phyloP scores from a whole-genome alignment of 2,113 vertebrate genomes.

The Antechinus flavipes region DNA sequence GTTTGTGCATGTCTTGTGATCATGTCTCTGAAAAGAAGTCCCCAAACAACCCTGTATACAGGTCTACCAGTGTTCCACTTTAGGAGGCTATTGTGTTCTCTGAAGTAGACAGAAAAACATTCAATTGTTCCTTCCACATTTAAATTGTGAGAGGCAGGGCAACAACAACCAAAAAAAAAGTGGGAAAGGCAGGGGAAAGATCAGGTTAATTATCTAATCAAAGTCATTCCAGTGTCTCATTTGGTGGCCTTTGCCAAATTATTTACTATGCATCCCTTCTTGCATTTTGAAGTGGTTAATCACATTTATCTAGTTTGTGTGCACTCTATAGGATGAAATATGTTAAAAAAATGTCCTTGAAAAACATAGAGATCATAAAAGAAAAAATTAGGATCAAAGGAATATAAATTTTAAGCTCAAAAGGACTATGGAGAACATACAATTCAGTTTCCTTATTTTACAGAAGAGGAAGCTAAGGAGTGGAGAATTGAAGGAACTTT shows the following conservation, averaged over 20 bases:
- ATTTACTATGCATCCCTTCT: slow-evolving; percentile 20
- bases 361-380: slow-evolving; percentile 24
- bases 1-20: slow-evolving; percentile 69
- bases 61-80: slow-evolving; percentile 46
- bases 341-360: background rate
- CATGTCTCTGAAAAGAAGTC: slow-evolving; percentile 58
- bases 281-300: slow-evolving; percentile 32
- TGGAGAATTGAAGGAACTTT: background rate
- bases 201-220: background rate
- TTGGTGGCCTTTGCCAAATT: slow-evolving; percentile 26
- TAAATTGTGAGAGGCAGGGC: slow-evolving; percentile 34
- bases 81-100: slow-evolving; percentile 42
- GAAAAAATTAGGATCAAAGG: slow-evolving; percentile 3
- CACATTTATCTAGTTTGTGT: background rate
- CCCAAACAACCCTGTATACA: slow-evolving; percentile 57
- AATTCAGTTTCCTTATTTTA: background rate
- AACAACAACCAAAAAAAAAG: background rate
- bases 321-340: background rate
- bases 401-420: background rate
- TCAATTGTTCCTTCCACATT: slow-evolving; percentile 2
- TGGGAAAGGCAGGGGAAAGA: background rate
- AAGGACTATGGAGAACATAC: background rate
- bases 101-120: slow-evolving; percentile 30
- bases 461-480: background rate
- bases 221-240: slow-evolving; percentile 1